Base-by-base conservation (phyloP, 2,888 invertebrate genomes). In the Euspilapteryx auroguttella region DNA sequence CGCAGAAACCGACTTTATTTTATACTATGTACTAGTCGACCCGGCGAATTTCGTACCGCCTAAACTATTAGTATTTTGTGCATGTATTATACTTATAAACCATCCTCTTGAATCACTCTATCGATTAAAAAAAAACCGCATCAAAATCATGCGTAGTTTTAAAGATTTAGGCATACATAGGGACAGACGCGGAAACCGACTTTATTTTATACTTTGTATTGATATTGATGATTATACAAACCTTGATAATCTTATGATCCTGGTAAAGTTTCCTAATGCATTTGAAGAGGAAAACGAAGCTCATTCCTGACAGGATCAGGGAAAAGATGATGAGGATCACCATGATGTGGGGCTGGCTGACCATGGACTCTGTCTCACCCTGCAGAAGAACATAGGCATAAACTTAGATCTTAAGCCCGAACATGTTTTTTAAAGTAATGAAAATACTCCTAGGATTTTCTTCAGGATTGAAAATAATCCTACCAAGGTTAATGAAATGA, bases 311-410 rank as follows among this genome's bases (percentile, higher is more conserved):
- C 29, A 94, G 79, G 37, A 94, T 91, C 32, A 92, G 68, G 12
- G 89, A 88, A 59, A 94, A 94, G 32, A 94, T 87, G 14, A 92
- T 82, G 51, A 94, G 81, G 37, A 94, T 94, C 45, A 92, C 88
- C 53, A 89, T 75, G 50, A 94, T 89, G 55, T 93, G 88, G 0
- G 61, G 40, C 34, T 71, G 47, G 25, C 44, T 45, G 9, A 73
- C 42, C 54, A 78, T 59, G 44, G 85, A 57, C 37, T 51, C 52
- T 57, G 82, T 34, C 49, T 65, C 47, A n/a, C 31, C 28, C 68
- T 71, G 42, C n/a, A n/a, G n/a, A n/a, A n/a, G n/a, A n/a, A n/a
- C n/a, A n/a, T n/a, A n/a, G n/a, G n/a, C n/a, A n/a, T n/a, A n/a
- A n/a, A n/a, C n/a, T n/a, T n/a, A n/a, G n/a, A n/a, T n/a, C n/a